phyloP scores from a whole-genome alignment of 2,888 invertebrate genomes.

The Phasia obesa region DNA sequence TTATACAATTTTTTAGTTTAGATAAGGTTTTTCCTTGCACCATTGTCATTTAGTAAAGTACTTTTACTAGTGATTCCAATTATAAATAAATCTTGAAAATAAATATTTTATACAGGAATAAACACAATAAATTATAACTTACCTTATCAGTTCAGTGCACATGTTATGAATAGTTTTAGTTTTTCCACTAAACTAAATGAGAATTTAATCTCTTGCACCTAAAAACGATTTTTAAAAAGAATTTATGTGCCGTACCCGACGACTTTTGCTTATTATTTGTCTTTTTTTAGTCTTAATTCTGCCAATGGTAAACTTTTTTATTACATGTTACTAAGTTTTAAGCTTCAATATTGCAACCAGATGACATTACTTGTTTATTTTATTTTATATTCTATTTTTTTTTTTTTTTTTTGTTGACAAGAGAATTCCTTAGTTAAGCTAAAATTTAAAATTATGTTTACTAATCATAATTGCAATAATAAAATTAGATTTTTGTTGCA shows the following conservation, averaged over 20 bases:
- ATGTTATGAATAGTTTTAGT: not conserved
- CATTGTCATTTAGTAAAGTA: no score
- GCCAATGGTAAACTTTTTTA: slow-evolving; percentile 31
- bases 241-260: slow-evolving; percentile 17
- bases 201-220: slow-evolving; percentile 60
- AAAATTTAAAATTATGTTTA: slow-evolving; percentile 42
- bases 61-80: no score
- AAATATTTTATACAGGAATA: no score
- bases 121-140: no score
- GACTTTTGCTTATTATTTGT: slow-evolving; percentile 38
- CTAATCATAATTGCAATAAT: slow-evolving; percentile 42
- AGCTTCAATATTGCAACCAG: not conserved
- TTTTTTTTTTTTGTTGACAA: no score
- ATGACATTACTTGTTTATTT: slow-evolving; percentile 4
- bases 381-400: not conserved
- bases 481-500: slow-evolving; percentile 14
- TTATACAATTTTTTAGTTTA: no score
- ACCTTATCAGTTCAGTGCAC: not conserved
- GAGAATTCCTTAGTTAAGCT: not conserved
- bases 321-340: not conserved
- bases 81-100: no score
- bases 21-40: no score
- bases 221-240: slow-evolving; percentile 23
- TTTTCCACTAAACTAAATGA: slow-evolving; percentile 35
- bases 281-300: slow-evolving; percentile 12